Evolutionary conservation across 1,140 invertebrate genomes (phyloP), one percentile per base, ranked within the genome.

Genomic region (Diorhabda elongata): DNA sequence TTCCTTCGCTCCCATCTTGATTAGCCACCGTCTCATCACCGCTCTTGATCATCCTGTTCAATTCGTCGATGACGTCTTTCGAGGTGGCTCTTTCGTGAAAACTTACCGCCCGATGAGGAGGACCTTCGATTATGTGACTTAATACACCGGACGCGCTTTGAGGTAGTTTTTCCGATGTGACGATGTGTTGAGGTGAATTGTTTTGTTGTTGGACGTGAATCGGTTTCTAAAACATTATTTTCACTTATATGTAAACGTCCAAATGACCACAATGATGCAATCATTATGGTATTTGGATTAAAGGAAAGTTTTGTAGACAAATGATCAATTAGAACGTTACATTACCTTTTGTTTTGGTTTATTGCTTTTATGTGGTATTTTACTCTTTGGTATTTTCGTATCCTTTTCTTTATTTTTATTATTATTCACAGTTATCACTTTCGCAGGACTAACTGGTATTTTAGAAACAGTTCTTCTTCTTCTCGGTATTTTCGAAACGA

Each of bases 41-140:
- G 67, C 85, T 86, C n/a, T 83, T 82, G 60, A 90, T 90, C 87
- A 91, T 90, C 74, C 89, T 84, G 78, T 91, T 90, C 44, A 91
- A 80, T 77, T 91, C 89, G 71, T 90, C 89, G 69, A 91, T 91
- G n/a, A 91, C 88, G 76, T 91, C 89, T 76, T 90, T 91, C 43
- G 88, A 90, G 44, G 89, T 90, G 4, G 89, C 88, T 58, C 87
- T 83, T 75, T 90, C 88, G 74, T 90, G 88, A 77, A 90, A 90
- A 80, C 88, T 89, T 47, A 89, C 74, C 2, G 82, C 81, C 69
- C 84, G 71, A 71, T 82, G 79, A 2, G 82, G 81, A 2, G 82
- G 80, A 6, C 81, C 82, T 65, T 82, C 79, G 44, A 81, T 81
- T 11, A 83, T 81, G 81, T 80, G 79, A 81, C 84, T 77, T 4